Evolutionary conservation across 2,888 invertebrate genomes (phyloP).

Genomic region (Octodonta nipae): DNA sequence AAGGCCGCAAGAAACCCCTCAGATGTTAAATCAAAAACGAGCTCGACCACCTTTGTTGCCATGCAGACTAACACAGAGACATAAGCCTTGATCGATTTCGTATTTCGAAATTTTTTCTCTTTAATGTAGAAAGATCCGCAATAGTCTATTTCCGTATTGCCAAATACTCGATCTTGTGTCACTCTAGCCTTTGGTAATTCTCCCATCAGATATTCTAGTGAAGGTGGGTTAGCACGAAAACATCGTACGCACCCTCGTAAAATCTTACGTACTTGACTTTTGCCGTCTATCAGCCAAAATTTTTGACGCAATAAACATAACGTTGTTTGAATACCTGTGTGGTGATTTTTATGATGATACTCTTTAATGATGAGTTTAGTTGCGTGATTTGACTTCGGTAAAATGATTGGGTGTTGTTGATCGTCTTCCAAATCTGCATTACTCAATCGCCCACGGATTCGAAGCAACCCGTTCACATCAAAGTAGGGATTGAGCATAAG

Average conservation of each 20-base stretch:
- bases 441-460: neutral
- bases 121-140: too few relatives aligned
- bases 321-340: neutral
- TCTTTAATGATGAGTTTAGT: neutral
- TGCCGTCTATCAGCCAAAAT: neutral
- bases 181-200: constrained; percentile 1
- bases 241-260: neutral
- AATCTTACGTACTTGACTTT: neutral
- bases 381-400: neutral
- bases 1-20: neutral
- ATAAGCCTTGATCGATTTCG: neutral
- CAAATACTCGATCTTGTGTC: neutral
- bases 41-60: constrained; percentile 2
- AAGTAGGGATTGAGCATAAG: neutral
- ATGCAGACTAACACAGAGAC: constrained; percentile 3
- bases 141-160: neutral
- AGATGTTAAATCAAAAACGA: neutral
- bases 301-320: neutral
- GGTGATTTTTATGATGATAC: neutral
- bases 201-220: neutral
- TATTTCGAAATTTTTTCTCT: neutral
- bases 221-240: neutral
- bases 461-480: neutral
- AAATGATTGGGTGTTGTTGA: constrained; percentile 1
- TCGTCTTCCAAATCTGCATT: neutral